phyloP scores from a whole-genome alignment of 2,797 vertebrate species.

The Dromococcyx pavoninus region DNA sequence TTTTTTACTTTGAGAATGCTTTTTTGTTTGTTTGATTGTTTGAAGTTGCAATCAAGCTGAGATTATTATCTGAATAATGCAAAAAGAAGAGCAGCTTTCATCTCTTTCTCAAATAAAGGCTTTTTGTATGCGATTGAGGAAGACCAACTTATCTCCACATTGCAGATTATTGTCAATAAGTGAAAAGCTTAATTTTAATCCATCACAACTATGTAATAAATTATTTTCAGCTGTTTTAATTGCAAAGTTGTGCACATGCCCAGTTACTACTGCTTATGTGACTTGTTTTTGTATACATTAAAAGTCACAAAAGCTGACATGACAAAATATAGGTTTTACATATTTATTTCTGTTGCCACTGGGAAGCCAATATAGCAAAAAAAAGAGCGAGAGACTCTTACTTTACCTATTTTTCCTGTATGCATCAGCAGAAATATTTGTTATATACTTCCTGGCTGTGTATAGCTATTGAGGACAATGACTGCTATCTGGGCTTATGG shows the following conservation, averaged over 20 bases:
- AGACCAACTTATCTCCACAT: background rate
- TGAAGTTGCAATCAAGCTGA: background rate
- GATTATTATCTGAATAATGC: background rate
- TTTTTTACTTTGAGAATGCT: background rate
- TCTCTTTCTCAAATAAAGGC: background rate
- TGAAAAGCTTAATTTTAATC: background rate
- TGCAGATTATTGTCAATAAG: background rate
- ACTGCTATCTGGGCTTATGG: background rate
- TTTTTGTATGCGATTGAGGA: background rate
- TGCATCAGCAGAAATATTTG: background rate
- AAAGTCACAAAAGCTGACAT: background rate
- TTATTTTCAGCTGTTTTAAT: background rate
- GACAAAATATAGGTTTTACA: background rate
- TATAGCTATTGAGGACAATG: background rate
- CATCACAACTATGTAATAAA: background rate
- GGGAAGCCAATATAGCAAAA: background rate
- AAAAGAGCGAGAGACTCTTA: background rate
- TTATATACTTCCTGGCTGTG: background rate
- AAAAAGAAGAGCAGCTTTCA: background rate
- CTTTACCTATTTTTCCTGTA: background rate
- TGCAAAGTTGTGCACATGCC: background rate
- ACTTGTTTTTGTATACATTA: background rate
- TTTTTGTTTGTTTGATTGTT: background rate
- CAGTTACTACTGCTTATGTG: background rate
- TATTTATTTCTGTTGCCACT: background rate